phyloP scores from a whole-genome alignment of 2,113 vertebrate species.

The Cyprinus carpio region DNA sequence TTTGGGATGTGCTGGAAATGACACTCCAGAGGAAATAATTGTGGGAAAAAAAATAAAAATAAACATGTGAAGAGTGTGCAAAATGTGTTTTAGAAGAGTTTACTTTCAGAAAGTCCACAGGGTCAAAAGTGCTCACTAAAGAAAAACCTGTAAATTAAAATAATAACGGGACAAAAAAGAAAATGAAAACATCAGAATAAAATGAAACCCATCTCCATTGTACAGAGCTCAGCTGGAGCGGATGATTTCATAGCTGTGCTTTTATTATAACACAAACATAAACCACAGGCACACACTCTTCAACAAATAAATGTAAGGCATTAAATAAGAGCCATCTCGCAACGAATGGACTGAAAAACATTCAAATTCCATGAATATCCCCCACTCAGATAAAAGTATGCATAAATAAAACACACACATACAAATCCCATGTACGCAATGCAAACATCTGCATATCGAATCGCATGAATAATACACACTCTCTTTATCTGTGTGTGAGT shows the following conservation, averaged over 20 bases:
- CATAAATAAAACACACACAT: constrained; percentile 24
- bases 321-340: constrained; percentile 35
- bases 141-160: not conserved
- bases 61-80: not conserved
- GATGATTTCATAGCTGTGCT: constrained; percentile 47
- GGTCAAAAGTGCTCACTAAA: not conserved
- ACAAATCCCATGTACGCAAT: not conserved
- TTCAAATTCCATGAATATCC: constrained; percentile 45
- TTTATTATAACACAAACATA: constrained; percentile 43
- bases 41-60: not conserved
- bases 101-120: not conserved
- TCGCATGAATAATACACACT: constrained; percentile 31
- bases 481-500: constrained; percentile 38
- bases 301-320: constrained; percentile 27
- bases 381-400: constrained; percentile 55
- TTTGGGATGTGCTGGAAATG: not conserved
- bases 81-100: not conserved
- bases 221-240: constrained; percentile 49
- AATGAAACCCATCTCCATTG: constrained; percentile 56
- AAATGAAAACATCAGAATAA: constrained; percentile 61
- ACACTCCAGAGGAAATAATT: not conserved
- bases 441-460: constrained; percentile 44
- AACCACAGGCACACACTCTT: constrained; percentile 38
- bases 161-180: constrained; percentile 29
- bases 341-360: not conserved